Percentiles rank a stretch among this genome's conserved stretches.
phyloP scores from a whole-genome alignment of 2,113 vertebrate genomes.

The Piprites chloris region DNA sequence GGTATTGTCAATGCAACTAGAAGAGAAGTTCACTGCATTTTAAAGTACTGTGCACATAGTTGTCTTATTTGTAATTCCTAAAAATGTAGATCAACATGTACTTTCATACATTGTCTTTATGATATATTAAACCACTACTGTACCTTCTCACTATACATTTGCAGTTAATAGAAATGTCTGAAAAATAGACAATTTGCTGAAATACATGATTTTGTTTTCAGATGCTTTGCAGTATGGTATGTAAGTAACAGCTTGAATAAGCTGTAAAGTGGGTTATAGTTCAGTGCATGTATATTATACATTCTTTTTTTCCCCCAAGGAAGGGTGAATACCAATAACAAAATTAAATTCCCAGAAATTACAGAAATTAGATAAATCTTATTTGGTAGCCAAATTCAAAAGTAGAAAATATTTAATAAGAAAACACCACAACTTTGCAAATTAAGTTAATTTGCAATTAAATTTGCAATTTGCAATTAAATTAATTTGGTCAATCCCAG shows the following conservation, averaged over 20 bases:
- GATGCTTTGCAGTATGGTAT: not conserved
- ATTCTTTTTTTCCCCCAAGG: not conserved
- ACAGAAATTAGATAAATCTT: not conserved
- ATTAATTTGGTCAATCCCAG: not conserved
- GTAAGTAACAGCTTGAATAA: not conserved
- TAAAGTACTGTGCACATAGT: constrained; percentile 13
- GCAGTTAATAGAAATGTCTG: constrained; percentile 5
- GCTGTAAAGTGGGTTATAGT: not conserved
- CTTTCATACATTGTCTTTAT: not conserved
- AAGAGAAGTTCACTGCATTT: constrained; percentile 16
- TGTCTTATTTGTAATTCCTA: constrained; percentile 36
- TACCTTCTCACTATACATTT: not conserved
- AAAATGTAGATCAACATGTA: constrained; percentile 21
- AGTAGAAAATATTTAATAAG: not conserved
- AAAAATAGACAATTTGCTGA: not conserved
- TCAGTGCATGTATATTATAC: not conserved
- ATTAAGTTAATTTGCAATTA: too few species aligned
- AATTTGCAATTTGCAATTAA: too few species aligned
- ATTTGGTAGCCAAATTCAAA: not conserved
- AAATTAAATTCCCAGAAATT: not conserved
- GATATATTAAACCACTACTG: constrained; percentile 18
- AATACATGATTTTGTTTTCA: not conserved
- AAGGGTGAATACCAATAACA: not conserved
- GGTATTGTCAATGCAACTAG: not conserved
- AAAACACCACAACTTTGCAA: not conserved